Evolutionary conservation across 37 sponge, comb jelly and placozoan species (phyloP).

Genomic region (Halisarca cf. caerulea): DNA sequence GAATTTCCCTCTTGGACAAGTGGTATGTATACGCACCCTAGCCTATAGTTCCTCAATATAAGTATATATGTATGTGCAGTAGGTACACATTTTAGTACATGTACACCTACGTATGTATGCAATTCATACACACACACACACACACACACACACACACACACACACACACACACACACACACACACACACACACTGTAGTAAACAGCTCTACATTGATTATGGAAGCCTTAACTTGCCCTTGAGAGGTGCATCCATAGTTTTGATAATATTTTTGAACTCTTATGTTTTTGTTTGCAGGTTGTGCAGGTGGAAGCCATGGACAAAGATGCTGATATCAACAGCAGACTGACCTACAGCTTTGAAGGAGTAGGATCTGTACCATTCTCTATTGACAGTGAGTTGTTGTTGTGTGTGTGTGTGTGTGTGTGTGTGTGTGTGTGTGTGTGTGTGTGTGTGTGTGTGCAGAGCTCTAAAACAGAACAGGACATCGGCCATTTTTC

Average conservation of each 20-base stretch:
- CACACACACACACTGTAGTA: too few relatives aligned
- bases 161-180: not conserved
- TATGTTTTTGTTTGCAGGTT: too few relatives aligned
- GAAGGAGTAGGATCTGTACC: not conserved
- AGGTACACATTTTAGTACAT: not conserved
- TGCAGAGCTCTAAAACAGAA: too few relatives aligned
- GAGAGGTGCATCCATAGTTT: too few relatives aligned
- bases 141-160: not conserved
- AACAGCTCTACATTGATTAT: not conserved
- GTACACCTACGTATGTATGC: not conserved
- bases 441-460: too few relatives aligned
- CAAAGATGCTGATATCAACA: not conserved
- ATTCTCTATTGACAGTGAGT: constrained; percentile 16
- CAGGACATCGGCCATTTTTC: too few relatives aligned
- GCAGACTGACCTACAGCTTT: not conserved
- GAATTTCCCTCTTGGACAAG: not conserved
- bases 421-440: not conserved
- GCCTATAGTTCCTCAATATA: not conserved
- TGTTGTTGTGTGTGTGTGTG: not conserved
- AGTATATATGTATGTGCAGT: not conserved
- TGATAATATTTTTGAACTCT: too few relatives aligned
- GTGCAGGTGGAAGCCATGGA: not conserved
- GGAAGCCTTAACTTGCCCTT: not conserved
- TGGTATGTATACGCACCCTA: not conserved
- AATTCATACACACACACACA: not conserved